Evolutionary conservation across 2,888 invertebrate species (phyloP).

Genomic region (Hemaris fuciformis): DNA sequence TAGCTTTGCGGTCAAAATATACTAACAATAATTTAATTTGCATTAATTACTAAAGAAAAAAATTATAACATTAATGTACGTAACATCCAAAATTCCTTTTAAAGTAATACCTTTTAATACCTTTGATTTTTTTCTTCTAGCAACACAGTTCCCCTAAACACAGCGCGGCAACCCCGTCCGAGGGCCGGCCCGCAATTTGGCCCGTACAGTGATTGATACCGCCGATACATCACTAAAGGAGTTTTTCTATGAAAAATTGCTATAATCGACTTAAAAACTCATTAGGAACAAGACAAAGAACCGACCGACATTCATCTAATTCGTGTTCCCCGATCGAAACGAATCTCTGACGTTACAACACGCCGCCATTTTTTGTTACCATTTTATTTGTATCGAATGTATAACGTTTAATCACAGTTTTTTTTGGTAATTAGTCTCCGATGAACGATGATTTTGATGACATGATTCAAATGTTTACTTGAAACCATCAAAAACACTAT

Average conservation of each 20-base stretch:
- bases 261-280: conserved; percentile 82
- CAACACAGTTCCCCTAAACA: conserved; percentile 1
- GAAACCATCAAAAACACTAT: not conserved
- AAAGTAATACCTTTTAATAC: conserved; percentile 12
- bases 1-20: no score
- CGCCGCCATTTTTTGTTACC: conserved; percentile 64
- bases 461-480: not conserved
- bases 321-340: conserved; percentile 77
- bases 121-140: not conserved
- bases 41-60: not conserved
- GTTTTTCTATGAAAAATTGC: conserved; percentile 82
- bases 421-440: conserved; percentile 18
- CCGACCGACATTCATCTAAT: conserved; percentile 77
- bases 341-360: conserved; percentile 71
- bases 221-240: conserved; percentile 80
- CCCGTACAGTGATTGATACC: conserved; percentile 77
- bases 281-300: conserved; percentile 80
- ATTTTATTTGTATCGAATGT: conserved; percentile 56
- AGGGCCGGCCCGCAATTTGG: conserved; percentile 64
- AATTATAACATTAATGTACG: conserved; percentile 4
- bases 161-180: conserved; percentile 44
- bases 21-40: no score
- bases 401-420: conserved; percentile 53
- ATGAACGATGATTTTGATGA: not conserved
- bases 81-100: not conserved